Evolutionary conservation across 2,113 vertebrate genomes (phyloP).

Genomic region (Puntigrus tetrazona): DNA sequence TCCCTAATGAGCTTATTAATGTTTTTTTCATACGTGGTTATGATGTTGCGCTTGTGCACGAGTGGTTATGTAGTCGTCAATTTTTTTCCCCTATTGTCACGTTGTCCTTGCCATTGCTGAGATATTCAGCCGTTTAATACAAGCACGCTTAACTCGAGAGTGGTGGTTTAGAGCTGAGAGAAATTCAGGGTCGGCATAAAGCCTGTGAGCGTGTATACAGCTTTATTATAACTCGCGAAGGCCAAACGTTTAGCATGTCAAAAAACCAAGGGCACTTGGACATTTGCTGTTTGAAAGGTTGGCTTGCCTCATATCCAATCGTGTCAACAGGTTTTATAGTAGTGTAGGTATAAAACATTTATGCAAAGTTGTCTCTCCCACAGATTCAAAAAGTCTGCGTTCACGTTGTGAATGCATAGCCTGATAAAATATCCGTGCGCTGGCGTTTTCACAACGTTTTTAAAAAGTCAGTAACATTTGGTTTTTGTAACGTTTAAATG

Average conservation of each 20-base stretch:
- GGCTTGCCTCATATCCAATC: not conserved
- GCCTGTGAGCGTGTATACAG: not conserved
- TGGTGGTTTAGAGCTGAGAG: not conserved
- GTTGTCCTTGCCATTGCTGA: conserved; percentile 18
- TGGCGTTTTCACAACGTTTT: not conserved
- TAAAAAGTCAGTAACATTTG: not conserved
- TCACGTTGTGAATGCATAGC: not conserved
- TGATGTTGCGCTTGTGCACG: not conserved
- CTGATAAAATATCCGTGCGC: not conserved
- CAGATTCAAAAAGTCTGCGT: not conserved
- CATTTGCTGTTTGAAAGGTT: not conserved
- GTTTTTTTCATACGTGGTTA: not conserved
- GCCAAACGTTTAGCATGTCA: not conserved
- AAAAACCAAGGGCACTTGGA: not conserved
- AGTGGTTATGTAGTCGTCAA: not conserved
- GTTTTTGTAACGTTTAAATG: not conserved
- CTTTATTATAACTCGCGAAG: not conserved
- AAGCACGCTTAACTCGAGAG: conserved; percentile 15
- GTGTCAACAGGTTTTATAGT: not conserved
- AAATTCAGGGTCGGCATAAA: conserved; percentile 30
- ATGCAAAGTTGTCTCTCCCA: not conserved
- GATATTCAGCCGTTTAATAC: not conserved
- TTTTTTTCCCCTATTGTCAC: not conserved
- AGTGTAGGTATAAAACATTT: not conserved
- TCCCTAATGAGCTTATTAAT: not conserved